Base-by-base conservation (phyloP, 1,140 invertebrate species). In the Ostrea denselamellosa region DNA sequence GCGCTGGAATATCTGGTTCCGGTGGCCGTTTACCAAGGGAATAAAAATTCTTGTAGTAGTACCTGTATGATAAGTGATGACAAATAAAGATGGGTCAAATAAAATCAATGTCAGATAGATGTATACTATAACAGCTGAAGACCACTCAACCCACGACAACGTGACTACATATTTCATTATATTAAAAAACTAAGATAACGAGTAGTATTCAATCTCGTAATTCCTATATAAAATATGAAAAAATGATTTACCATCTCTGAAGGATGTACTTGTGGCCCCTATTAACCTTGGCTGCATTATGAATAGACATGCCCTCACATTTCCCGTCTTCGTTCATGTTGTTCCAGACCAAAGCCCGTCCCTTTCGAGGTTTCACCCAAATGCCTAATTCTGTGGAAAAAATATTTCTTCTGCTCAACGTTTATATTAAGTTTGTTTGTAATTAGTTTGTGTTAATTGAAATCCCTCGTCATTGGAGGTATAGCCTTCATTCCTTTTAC, bases 11-110 rank as follows among this genome's bases (percentile, higher is more conserved):
- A 17, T 89, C 34, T 19, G 94, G 93, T 19, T 93, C 91, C 19
- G 92, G 90, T 5, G 92, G 92, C 52, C 94, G 88, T 81, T 93
- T 93, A 54, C 94, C 94, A 19, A 94, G 90, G 4, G 93, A 93
- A 86, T 93, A 94, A 88, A 95, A 95, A 89, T 89, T 94, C 90
- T 93, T 91, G 90, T 94, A 94, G 88, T 95, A 95, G 90, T 94
- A 95, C 94, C 94, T 94, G 87, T 9, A 87, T 87, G n/a, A 85
- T 82, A 65, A 44, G 1, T 44, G 34, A 44, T 44, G 34, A 44
- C 34, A 44, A 44, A 44, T 44, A 44, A 44, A 44, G 34, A 5
- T 2, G 5, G 5, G 34, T 44, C 34, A 44, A 44, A 44, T 44
- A 2, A 44, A 5, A 44, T 44, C 34, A 44, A 44, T 44, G 34